These are phyloP conservation scores for Hetaerina titia DNA, from an alignment of 2,888 invertebrate genomes.

Conservation along the genomic window DNA sequence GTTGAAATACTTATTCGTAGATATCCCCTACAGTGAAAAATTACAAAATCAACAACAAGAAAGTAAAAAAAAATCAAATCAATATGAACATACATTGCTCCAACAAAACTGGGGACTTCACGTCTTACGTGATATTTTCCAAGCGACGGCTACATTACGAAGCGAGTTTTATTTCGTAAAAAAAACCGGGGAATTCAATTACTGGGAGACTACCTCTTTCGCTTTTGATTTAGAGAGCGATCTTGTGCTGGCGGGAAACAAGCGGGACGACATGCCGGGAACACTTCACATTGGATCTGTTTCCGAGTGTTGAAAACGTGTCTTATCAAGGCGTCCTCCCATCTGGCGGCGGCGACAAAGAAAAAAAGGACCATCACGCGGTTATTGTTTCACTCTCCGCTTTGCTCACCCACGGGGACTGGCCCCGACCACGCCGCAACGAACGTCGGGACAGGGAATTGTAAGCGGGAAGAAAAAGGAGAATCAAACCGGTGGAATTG, in stretches of 20 bases:
- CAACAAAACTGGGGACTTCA: not conserved
- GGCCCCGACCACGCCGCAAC: not conserved
- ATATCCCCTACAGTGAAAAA: not conserved
- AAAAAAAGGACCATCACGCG: not conserved
- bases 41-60: not conserved
- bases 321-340: conserved; percentile 15
- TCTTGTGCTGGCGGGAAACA: not conserved
- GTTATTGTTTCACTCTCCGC: not conserved
- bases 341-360: not conserved
- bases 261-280: not conserved
- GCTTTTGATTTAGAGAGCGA: not conserved
- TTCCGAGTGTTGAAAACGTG: not conserved
- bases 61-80: not conserved
- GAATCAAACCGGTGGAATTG: not conserved
- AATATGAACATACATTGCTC: not conserved
- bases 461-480: not conserved
- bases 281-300: not conserved
- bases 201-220: not conserved
- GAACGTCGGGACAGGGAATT: not conserved
- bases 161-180: not conserved
- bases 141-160: not conserved
- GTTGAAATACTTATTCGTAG: not conserved
- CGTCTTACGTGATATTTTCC: not conserved
- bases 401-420: not conserved
- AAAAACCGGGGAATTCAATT: not conserved